Evolutionary conservation across 2,113 vertebrate species (phyloP).

Genomic region (Coregonus clupeaformis): DNA sequence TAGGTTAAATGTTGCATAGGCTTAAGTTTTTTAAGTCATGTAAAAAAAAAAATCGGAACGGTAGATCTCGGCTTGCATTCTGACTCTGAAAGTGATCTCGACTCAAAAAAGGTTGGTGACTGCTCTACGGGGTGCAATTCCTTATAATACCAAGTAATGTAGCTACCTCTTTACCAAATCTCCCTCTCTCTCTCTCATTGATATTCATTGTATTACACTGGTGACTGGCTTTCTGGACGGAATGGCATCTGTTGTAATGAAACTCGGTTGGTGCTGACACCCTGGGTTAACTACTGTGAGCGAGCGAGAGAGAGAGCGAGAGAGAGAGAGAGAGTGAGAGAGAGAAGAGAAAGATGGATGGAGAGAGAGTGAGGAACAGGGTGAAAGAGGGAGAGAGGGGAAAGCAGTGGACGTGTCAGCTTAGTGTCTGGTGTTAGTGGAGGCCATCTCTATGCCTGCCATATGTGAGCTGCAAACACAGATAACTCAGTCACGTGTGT

Average conservation of each 20-base stretch:
- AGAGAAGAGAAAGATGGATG: neutral
- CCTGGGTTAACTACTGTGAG: conserved; percentile 20
- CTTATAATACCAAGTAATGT: neutral
- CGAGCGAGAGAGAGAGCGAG: neutral
- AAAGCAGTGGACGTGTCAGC: conserved; percentile 3
- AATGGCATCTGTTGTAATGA: conserved; percentile 44
- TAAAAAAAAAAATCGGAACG: no score
- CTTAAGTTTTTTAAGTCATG: no score
- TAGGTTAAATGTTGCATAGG: no score
- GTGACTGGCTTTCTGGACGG: conserved; percentile 1
- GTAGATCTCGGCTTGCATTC: no score
- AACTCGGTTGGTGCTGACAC: conserved; percentile 27
- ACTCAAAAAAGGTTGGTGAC: no score
- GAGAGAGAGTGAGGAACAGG: neutral
- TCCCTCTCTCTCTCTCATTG: neutral
- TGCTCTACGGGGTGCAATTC: neutral
- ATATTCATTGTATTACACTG: no score
- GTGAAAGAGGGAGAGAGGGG: neutral
- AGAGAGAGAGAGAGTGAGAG: neutral
- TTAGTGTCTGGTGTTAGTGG: conserved; percentile 14
- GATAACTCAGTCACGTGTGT: conserved; percentile 22
- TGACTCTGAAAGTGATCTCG: no score
- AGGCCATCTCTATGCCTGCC: conserved; percentile 5
- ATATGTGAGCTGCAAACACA: conserved; percentile 8
- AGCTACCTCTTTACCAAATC: neutral